Evolutionary conservation across 2,888 invertebrate genomes (phyloP).

Genomic region (Leptinotarsa haldemani): DNA sequence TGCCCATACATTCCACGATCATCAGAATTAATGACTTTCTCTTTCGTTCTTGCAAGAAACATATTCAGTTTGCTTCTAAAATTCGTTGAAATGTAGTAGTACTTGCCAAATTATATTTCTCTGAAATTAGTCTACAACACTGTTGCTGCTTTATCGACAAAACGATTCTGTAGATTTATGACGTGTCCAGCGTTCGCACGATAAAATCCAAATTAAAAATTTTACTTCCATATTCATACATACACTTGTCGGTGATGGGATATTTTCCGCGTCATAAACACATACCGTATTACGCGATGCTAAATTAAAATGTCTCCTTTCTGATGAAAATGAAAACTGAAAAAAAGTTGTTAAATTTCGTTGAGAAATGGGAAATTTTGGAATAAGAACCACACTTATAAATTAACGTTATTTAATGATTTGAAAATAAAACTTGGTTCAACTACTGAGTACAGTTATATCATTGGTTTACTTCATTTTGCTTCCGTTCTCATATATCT

Average conservation of each 20-base stretch:
- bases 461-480: too few species aligned
- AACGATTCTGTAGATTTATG: slow-evolving; percentile 37
- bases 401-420: too few species aligned
- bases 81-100: background rate
- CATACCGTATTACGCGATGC: slow-evolving; percentile 37
- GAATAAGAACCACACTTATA: too few species aligned
- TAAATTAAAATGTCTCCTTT: slow-evolving; percentile 48
- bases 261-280: slow-evolving; percentile 49
- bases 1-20: too few species aligned
- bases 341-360: slow-evolving; percentile 32
- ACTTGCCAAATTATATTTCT: slow-evolving; percentile 7
- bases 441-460: too few species aligned
- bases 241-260: slow-evolving; percentile 38
- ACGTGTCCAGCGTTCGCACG: slow-evolving; percentile 32
- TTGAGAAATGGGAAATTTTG: background rate
- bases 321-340: slow-evolving; percentile 39
- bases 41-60: too few species aligned
- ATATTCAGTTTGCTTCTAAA: too few species aligned
- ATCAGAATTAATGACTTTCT: too few species aligned
- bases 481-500: too few species aligned
- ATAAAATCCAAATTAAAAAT: slow-evolving; percentile 43
- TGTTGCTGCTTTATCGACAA: slow-evolving; percentile 28
- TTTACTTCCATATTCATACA: slow-evolving; percentile 34
- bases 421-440: too few species aligned
- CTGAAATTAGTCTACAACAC: slow-evolving; percentile 16